phyloP scores from a whole-genome alignment of 2,797 vertebrate genomes.

The Anguilla pacifica region DNA sequence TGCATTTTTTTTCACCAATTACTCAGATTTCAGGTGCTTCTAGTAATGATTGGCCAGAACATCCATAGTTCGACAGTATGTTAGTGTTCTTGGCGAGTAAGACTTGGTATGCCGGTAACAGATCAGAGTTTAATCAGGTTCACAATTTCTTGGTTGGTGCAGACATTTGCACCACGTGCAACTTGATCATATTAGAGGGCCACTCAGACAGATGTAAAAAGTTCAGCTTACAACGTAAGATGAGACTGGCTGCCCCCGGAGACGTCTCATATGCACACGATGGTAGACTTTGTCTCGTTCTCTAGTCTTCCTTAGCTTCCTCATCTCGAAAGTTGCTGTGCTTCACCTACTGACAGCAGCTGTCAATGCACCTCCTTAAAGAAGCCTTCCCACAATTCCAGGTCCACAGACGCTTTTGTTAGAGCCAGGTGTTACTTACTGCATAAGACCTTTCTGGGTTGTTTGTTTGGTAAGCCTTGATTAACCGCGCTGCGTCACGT shows the following conservation, averaged over 20 bases:
- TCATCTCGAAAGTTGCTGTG: background rate
- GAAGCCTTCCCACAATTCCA: background rate
- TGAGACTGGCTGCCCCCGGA: background rate
- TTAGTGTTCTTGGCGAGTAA: background rate
- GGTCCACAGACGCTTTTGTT: background rate
- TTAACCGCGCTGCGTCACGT: constrained; percentile 9
- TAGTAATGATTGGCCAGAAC: background rate
- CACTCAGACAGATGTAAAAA: constrained; percentile 4
- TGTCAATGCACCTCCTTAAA: background rate
- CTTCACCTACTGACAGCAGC: background rate
- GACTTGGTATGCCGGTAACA: background rate
- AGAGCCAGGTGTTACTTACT: constrained; percentile 10
- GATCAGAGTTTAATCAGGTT: background rate
- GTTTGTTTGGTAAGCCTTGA: constrained; percentile 16
- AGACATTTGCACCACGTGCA: background rate
- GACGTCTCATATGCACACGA: background rate
- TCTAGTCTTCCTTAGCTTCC: background rate
- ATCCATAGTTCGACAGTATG: background rate
- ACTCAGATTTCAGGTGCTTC: background rate
- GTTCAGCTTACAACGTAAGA: constrained; percentile 5
- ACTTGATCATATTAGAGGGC: background rate
- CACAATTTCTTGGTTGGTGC: background rate
- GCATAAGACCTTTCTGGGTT: background rate
- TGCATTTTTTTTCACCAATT: background rate
- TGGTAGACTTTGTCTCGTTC: background rate